Base-by-base conservation (phyloP, 2,113 vertebrate genomes). In the Melanerpes formicivorus region DNA sequence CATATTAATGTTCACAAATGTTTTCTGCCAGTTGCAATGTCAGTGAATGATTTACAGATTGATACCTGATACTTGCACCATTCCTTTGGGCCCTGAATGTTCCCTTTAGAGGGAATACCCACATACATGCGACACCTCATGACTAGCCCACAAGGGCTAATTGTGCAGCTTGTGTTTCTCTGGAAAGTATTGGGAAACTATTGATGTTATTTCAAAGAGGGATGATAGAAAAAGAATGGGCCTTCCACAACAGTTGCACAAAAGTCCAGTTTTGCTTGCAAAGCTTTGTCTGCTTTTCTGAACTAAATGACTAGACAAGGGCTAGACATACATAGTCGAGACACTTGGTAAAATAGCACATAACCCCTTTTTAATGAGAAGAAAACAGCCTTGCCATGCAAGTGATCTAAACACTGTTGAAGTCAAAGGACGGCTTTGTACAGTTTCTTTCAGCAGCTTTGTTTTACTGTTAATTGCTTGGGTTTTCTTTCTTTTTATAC, bases 401-500 rank as follows among this genome's bases (percentile, higher is more conserved):
- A 11, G 15, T 91, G 29, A 22, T 13, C 30, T 91, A 26, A 40
- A 66, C 22, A 13, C 22, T 69, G 14, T 30, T 78, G 18, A 69
- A 86, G 22, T 84, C 37, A 50, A 64, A 87, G 11, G 21, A 74
- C 75, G 23, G 9, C 32, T 91, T 85, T 80, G 19, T 29, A 25
- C 75, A 76, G 14, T 50, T 17, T 80, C 11, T 30, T 74, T 93
- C 26, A 54, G 18, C 71, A 81, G 32, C 22, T 78, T 34, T 60
- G 74, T 88, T 66, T 52, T 44, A 14, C 48, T 75, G 19, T 85
- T 96, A 88, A 93, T 83, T 90, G n/a, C 21, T 93, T 88, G 87
- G 83, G 70, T 84, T 93, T 93, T 95, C 58, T 93, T 82, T 90
- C 77, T 96, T 72, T 73, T 84, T 89, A 23, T 84, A 87, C 87